Conservation (phyloP, 2,797 vertebrate genomes). For the Anabacerthia variegaticeps region DNA sequence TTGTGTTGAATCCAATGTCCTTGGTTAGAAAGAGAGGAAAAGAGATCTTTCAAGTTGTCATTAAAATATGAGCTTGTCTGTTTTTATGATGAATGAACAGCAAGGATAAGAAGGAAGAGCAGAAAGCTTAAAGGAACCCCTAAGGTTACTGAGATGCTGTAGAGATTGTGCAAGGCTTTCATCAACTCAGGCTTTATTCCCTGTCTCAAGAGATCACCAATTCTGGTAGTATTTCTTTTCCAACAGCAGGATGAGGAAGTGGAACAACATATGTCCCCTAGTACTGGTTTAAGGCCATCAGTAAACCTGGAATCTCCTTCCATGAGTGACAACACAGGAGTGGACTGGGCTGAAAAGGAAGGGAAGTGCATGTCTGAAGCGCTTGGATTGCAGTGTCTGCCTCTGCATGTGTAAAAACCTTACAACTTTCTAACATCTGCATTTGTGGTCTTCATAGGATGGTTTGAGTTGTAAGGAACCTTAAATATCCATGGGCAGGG, state of each 20-base stretch:
- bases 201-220: neutral
- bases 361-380: neutral
- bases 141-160: neutral
- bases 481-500: neutral
- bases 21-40: neutral
- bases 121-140: neutral
- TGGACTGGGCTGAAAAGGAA: neutral
- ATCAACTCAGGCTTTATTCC: neutral
- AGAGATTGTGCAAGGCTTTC: neutral
- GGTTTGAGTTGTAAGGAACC: neutral
- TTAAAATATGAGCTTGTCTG: constrained; percentile 24
- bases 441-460: neutral
- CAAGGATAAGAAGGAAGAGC: neutral
- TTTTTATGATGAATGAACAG: constrained; percentile 29
- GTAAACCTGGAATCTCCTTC: neutral
- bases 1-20: neutral
- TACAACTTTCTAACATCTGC: neutral
- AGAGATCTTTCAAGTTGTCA: neutral
- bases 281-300: rapidly evolving
- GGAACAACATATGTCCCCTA: neutral
- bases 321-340: rapidly evolving
- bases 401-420: neutral
- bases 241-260: neutral
- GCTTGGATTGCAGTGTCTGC: neutral
- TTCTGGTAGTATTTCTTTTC: neutral